Evolutionary conservation across 1,140 invertebrate species (phyloP).

Genomic region (Vanessa atalanta): DNA sequence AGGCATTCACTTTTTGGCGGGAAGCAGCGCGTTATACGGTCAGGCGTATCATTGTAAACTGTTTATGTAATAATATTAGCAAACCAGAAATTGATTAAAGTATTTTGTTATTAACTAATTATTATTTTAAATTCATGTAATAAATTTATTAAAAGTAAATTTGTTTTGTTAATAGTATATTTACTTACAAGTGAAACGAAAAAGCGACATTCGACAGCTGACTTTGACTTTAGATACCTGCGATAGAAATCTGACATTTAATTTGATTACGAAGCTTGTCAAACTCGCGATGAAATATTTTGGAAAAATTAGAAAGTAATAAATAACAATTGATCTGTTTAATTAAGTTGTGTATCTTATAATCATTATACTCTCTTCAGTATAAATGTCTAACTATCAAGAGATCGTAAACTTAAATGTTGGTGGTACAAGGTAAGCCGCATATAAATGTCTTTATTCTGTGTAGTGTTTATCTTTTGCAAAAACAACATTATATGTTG

Average conservation of each 20-base stretch:
- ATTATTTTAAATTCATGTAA: too few relatives aligned
- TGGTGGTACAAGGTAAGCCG: conserved; percentile 66
- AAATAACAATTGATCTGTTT: conserved; percentile 7
- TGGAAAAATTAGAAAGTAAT: conserved; percentile 17
- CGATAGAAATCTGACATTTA: conserved; percentile 1
- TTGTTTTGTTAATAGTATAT: too few relatives aligned
- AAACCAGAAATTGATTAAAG: too few relatives aligned
- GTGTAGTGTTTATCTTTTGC: conserved; percentile 19
- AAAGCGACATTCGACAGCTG: too few relatives aligned
- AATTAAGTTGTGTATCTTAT: not conserved
- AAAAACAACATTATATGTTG: not conserved
- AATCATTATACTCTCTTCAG: not conserved
- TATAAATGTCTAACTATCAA: conserved; percentile 73
- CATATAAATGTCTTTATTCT: not conserved
- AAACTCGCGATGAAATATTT: conserved; percentile 16
- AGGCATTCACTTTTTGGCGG: too few relatives aligned
- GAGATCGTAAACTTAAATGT: conserved; percentile 76
- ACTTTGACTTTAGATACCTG: too few relatives aligned
- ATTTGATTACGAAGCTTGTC: conserved; percentile 16
- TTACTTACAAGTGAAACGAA: too few relatives aligned
- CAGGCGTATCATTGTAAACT: too few relatives aligned
- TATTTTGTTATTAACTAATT: too few relatives aligned
- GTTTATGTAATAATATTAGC: too few relatives aligned
- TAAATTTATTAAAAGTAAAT: too few relatives aligned
- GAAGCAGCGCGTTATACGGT: too few relatives aligned